A percentile compares a stretch with the other conserved stretches of the same genome.
Evolutionary conservation across 2,797 vertebrate species (phyloP).

Genomic region (Melanotaenia maccullochi): DNA sequence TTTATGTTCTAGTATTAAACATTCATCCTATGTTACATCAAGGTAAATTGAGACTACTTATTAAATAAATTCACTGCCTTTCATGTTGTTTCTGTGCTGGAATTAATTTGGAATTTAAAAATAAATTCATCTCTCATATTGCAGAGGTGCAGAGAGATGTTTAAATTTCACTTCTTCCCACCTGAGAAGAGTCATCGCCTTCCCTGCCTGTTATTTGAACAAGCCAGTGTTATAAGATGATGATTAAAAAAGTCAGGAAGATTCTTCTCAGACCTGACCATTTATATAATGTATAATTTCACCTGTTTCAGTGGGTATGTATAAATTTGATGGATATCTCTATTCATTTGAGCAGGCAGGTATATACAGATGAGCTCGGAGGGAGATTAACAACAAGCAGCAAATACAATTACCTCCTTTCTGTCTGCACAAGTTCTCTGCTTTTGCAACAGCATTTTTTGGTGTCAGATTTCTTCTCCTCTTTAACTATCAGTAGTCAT

Average conservation of each 20-base stretch:
- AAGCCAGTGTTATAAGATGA: background rate
- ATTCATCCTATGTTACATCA: no score
- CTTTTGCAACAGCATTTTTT: background rate
- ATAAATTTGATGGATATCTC: background rate
- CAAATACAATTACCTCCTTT: background rate
- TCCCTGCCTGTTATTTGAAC: background rate
- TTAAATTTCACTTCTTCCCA: background rate
- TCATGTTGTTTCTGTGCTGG: background rate
- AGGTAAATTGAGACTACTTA: no score
- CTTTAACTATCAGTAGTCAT: background rate
- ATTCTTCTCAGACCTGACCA: background rate
- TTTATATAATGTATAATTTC: background rate
- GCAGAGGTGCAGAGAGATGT: background rate
- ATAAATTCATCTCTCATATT: background rate
- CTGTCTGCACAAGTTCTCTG: background rate
- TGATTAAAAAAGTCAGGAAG: background rate
- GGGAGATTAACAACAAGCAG: background rate
- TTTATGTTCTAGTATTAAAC: no score
- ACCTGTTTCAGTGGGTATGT: background rate
- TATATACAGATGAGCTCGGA: background rate
- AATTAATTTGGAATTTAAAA: background rate
- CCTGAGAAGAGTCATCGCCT: background rate
- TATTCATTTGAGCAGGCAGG: background rate
- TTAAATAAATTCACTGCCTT: no score
- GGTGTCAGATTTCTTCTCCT: constrained; percentile 4